Conservation (phyloP, 2,888 invertebrate genomes). For the Aromia moschata region DNA sequence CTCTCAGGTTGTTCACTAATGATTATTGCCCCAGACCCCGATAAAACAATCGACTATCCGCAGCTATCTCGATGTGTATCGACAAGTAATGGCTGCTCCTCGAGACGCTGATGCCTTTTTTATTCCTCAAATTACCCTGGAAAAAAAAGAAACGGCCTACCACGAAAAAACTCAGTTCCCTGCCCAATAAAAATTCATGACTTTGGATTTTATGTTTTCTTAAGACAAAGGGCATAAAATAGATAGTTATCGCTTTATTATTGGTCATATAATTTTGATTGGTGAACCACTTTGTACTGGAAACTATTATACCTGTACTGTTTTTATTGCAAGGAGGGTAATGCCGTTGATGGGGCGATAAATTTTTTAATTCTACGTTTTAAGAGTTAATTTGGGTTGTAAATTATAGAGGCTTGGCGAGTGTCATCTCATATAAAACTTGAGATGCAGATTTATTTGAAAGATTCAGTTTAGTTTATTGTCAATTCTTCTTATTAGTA, state of each 20-base stretch:
- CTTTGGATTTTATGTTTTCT: slow-evolving; percentile 44
- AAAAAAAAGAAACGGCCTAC: slow-evolving; percentile 18
- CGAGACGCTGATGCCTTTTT: slow-evolving; percentile 44
- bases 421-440: slow-evolving; percentile 13
- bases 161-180: slow-evolving; percentile 34
- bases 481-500: too few relatives aligned
- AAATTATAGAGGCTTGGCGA: slow-evolving; percentile 26
- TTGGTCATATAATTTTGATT: slow-evolving; percentile 45
- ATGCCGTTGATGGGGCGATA: slow-evolving; percentile 35
- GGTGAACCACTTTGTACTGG: slow-evolving; percentile 36
- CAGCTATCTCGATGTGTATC: slow-evolving; percentile 55
- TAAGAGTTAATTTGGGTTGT: slow-evolving; percentile 35
- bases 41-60: slow-evolving; percentile 54
- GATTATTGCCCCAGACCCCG: slow-evolving; percentile 55
- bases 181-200: slow-evolving; percentile 48
- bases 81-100: slow-evolving; percentile 52
- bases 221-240: slow-evolving; percentile 43
- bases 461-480: background rate
- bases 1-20: slow-evolving; percentile 50
- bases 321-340: slow-evolving; percentile 40
- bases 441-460: background rate
- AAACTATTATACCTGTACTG: slow-evolving; percentile 37
- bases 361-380: slow-evolving; percentile 39
- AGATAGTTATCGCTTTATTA: slow-evolving; percentile 46
- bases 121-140: slow-evolving; percentile 40